These are phyloP conservation scores for Nanorana parkeri DNA, from an alignment of 2,113 vertebrate genomes.

Conservation along the genomic window DNA sequence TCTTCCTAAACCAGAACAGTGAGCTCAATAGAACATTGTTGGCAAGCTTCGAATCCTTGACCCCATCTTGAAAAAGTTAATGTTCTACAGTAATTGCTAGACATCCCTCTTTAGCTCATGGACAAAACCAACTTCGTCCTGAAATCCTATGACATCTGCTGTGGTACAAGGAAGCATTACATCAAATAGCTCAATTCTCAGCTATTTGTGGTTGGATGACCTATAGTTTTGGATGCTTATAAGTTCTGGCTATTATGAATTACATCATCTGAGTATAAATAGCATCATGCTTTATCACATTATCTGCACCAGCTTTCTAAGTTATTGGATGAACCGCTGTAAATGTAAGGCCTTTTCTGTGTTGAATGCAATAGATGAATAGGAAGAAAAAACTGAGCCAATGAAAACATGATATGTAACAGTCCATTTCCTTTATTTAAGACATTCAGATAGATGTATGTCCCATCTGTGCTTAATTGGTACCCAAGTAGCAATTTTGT, in stretches of 20 bases:
- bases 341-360: not conserved
- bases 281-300: not conserved
- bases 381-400: not conserved
- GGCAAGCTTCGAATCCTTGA: not conserved
- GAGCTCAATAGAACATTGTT: conserved; percentile 60
- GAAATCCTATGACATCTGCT: not conserved
- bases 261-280: not conserved
- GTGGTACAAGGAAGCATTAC: not conserved
- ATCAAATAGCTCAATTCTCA: not conserved
- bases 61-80: not conserved
- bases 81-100: not conserved
- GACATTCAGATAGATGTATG: too few species aligned
- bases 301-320: not conserved
- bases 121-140: not conserved
- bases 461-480: too few species aligned
- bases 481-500: too few species aligned
- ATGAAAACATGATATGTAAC: too few species aligned
- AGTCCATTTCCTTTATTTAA: too few species aligned
- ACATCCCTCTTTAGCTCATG: not conserved
- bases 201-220: not conserved
- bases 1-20: conserved; percentile 82
- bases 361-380: not conserved
- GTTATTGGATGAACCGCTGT: not conserved
- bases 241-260: not conserved
- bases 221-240: not conserved